Conservation (phyloP, 1,140 invertebrate species). For the Papilio machaon region DNA sequence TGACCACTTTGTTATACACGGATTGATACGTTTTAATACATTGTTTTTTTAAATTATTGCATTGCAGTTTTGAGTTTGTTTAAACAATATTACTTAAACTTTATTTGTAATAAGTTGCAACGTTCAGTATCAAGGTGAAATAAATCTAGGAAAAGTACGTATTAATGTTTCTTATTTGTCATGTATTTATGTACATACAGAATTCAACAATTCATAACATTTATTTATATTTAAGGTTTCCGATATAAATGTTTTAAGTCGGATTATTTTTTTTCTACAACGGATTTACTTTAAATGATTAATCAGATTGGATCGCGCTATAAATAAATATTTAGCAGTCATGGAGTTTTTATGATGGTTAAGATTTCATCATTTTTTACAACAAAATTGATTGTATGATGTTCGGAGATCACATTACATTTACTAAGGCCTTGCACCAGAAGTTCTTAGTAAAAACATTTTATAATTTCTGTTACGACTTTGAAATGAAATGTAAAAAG, state of each 20-base stretch:
- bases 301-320: not conserved
- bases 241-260: not conserved
- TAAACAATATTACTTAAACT: no score
- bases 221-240: not conserved
- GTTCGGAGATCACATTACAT: not conserved
- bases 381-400: not conserved
- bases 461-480: no score
- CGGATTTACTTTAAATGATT: not conserved
- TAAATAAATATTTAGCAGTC: slow-evolving; percentile 4
- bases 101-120: no score
- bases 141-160: no score
- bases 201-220: not conserved
- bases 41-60: not conserved
- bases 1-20: not conserved
- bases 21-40: not conserved
- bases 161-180: no score
- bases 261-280: not conserved
- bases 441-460: no score
- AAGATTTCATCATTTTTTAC: not conserved
- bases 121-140: not conserved
- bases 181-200: no score
- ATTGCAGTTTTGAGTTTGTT: not conserved
- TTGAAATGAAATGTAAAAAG: no score
- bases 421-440: not conserved
- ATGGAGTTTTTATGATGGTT: not conserved